A percentile compares a stretch with the other conserved stretches of the same genome.
Evolutionary conservation across 2,797 vertebrate species (phyloP).

Genomic region (Siniperca scherzeri): DNA sequence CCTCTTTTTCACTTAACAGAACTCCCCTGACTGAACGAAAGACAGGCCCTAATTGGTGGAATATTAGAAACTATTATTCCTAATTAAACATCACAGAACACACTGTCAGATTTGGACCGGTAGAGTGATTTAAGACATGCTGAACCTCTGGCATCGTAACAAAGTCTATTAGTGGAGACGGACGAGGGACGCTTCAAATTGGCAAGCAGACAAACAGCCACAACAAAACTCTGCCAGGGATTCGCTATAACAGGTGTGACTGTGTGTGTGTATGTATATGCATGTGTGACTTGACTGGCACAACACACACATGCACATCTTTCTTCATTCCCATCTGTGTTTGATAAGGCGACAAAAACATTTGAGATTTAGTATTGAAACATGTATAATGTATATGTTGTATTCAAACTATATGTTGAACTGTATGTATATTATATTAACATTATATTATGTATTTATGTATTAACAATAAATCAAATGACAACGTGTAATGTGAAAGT

Average conservation of each 20-base stretch:
- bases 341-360: constrained; percentile 6
- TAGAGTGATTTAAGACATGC: constrained; percentile 80
- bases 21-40: constrained; percentile 65
- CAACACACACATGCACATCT: background rate
- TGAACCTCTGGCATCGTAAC: constrained; percentile 84
- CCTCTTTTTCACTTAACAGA: constrained; percentile 61
- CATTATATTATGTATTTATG: background rate
- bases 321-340: background rate
- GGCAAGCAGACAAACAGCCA: constrained; percentile 72
- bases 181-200: constrained; percentile 77
- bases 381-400: background rate
- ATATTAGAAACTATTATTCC: constrained; percentile 87
- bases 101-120: constrained; percentile 80
- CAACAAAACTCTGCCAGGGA: constrained; percentile 73
- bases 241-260: constrained; percentile 70
- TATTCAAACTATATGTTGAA: background rate
- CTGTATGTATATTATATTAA: background rate
- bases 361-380: background rate
- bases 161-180: constrained; percentile 81
- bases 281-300: constrained; percentile 3
- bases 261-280: constrained; percentile 23
- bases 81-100: constrained; percentile 88
- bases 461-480: background rate
- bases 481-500: background rate
- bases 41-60: constrained; percentile 80